Base-by-base conservation (phyloP, 2,113 vertebrate genomes). In the Xiphorhynchus elegans region DNA sequence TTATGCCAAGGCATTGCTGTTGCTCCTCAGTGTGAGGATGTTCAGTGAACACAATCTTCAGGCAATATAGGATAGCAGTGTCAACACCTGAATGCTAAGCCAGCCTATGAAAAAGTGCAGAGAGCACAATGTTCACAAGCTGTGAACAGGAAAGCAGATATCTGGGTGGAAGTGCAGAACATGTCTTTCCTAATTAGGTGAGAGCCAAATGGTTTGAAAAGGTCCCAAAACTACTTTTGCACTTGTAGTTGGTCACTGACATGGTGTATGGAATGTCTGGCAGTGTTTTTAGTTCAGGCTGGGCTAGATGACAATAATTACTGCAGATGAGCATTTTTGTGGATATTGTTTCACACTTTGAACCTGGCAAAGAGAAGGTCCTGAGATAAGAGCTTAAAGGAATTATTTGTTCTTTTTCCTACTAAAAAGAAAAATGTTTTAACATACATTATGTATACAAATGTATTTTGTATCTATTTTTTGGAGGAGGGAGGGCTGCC, bases 401-500 rank as follows among this genome's bases (percentile, higher is more conserved):
- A 81, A 70, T 25, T 80, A 40, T 49, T 66, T 74, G 21, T 20
- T 23, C 6, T 7, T 37, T 78, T 60, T 35, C 31, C 13, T 66
- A 7, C 42, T 26, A 15, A 73, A 88, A 83, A 87, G 11, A 87
- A 15, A 62, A 17, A 2, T 50, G 6, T 77, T 83, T 86, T 80
- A 77, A 46, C 2, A 17, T 42, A 29, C 0, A 3, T 2, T 56
- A 2, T 35, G 4, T 58, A 29, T 31, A 13, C 4, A 68, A 77
- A 76, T 3, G 8, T 29, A 21, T 35, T 82, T 87, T 68, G 69
- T 8, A 40, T 28, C 18, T 23, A n/a, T 1, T 5, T 13, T 67
- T 83, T 47, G 2, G 5, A 1, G 1, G 2, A 28, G 37, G 8
- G 3, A 49, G 4, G 6, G 7, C 39, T 77, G 19, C 21, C 55